Percentiles rank a stretch among this genome's conserved stretches.
These are phyloP conservation scores for Rhorus exstirpatorius DNA, from an alignment of 2,888 invertebrate species.

Conservation along the genomic window DNA sequence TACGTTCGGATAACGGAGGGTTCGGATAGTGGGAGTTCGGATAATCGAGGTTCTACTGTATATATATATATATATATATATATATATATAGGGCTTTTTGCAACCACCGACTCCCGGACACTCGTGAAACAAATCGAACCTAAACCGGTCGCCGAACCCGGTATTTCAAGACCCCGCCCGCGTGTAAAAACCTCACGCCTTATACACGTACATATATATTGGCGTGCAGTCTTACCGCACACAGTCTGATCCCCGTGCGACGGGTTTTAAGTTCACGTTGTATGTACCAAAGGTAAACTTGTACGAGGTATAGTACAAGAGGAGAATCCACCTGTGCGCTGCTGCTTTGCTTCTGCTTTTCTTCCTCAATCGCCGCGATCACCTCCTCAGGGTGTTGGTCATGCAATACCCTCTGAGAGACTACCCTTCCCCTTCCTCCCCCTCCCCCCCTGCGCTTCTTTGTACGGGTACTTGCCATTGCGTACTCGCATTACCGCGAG, in stretches of 20 bases:
- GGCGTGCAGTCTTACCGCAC: constrained; percentile 53
- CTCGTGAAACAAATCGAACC: constrained; percentile 70
- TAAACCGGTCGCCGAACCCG: constrained; percentile 75
- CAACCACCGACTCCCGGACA: too few species aligned
- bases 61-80: too few species aligned
- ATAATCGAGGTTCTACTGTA: too few species aligned
- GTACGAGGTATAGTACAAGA: constrained; percentile 40
- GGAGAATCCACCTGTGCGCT: constrained; percentile 65
- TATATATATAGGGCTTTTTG: too few species aligned
- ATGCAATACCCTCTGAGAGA: constrained; percentile 31
- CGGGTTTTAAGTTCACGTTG: constrained; percentile 59
- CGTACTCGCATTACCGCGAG: constrained; percentile 16
- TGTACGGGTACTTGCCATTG: constrained; percentile 14
- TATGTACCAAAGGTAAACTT: constrained; percentile 54
- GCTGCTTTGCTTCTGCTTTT: constrained; percentile 33
- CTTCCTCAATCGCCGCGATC: constrained; percentile 14
- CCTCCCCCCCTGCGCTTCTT: not conserved
- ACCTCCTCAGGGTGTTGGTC: constrained; percentile 17
- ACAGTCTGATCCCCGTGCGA: constrained; percentile 49
- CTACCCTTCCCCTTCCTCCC: not conserved
- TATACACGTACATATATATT: constrained; percentile 15
- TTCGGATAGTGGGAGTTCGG: too few species aligned
- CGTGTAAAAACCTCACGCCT: constrained; percentile 56
- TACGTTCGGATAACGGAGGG: too few species aligned
- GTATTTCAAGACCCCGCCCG: constrained; percentile 66